Conservation (phyloP, 2,797 vertebrate genomes). For the Melanotaenia trifasciata region DNA sequence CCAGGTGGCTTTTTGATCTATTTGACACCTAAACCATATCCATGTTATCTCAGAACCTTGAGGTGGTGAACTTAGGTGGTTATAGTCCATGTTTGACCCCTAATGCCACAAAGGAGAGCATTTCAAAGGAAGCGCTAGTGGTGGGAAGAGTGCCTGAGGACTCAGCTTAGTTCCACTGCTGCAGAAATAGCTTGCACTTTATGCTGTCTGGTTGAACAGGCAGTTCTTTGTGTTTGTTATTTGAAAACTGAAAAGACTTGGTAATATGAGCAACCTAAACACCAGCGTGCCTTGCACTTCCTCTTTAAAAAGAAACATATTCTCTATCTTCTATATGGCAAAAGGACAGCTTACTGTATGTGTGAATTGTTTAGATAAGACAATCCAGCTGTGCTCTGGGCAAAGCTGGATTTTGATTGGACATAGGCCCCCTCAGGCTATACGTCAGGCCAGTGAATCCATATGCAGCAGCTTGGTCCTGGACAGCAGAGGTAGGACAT, state of each 20-base stretch:
- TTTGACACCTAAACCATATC: slow-evolving; percentile 23
- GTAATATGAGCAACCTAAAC: slow-evolving; percentile 50
- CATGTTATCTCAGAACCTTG: slow-evolving; percentile 15
- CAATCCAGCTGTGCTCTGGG: background rate
- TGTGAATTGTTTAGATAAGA: slow-evolving; percentile 36
- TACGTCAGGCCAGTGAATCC: slow-evolving; percentile 61
- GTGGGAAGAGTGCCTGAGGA: slow-evolving; percentile 31
- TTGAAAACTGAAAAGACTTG: slow-evolving; percentile 51
- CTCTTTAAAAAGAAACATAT: slow-evolving; percentile 25
- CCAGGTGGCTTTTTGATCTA: slow-evolving; percentile 34
- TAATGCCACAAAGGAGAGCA: slow-evolving; percentile 24
- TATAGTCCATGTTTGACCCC: slow-evolving; percentile 28
- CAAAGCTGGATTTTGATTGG: slow-evolving; percentile 44
- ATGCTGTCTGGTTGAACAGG: slow-evolving; percentile 57
- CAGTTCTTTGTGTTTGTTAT: slow-evolving; percentile 64
- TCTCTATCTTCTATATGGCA: slow-evolving; percentile 29
- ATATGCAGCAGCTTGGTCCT: slow-evolving; percentile 59
- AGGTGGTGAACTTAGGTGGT: slow-evolving; percentile 25
- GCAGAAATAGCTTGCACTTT: slow-evolving; percentile 49
- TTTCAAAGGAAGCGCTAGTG: slow-evolving; percentile 33
- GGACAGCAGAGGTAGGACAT: slow-evolving; percentile 71
- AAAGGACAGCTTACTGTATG: slow-evolving; percentile 18
- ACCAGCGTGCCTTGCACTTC: slow-evolving; percentile 26
- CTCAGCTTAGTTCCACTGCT: slow-evolving; percentile 46
- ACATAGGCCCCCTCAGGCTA: slow-evolving; percentile 27